phyloP scores from a whole-genome alignment of 35 echinoderm and acorn worm genomes.

The Patiria miniata region DNA sequence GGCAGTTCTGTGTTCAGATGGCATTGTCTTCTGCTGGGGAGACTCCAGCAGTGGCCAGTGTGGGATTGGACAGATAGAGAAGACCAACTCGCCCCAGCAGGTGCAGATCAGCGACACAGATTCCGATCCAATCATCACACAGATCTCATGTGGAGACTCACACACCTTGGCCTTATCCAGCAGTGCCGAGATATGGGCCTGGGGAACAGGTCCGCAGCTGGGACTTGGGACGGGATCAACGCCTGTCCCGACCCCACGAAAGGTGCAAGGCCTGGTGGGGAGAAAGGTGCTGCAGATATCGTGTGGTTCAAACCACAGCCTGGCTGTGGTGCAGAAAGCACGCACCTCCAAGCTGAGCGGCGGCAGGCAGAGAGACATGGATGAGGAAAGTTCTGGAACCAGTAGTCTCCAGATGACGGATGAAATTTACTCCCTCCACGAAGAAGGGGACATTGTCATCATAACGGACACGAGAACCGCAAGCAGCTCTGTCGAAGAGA shows the following conservation, averaged over 20 bases:
- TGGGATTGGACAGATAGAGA: conserved; percentile 73
- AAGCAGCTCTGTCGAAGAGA: conserved; percentile 31
- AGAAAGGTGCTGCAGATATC: conserved; percentile 82
- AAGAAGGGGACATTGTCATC: conserved; percentile 89
- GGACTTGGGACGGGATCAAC: conserved; percentile 80
- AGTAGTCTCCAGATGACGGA: conserved; percentile 65
- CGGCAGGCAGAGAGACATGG: conserved; percentile 55
- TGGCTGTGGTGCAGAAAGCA: conserved; percentile 85
- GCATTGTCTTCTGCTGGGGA: conserved; percentile 99
- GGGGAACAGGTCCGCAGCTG: conserved; percentile 92
- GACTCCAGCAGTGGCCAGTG: conserved; percentile 81
- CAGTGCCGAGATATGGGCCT: conserved; percentile 90
- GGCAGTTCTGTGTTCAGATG: conserved; percentile 90
- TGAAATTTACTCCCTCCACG: conserved; percentile 73
- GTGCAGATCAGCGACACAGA: conserved; percentile 79
- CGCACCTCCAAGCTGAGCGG: conserved; percentile 58
- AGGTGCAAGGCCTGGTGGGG: conserved; percentile 76
- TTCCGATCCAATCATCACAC: conserved; percentile 77
- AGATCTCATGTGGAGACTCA: conserved; percentile 84
- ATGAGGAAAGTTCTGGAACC: conserved; percentile 72
- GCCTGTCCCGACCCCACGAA: conserved; percentile 72
- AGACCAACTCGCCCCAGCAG: conserved; percentile 66
- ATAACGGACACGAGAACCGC: conserved; percentile 80
- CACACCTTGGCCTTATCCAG: conserved; percentile 86
- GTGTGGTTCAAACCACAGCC: conserved; percentile 71